phyloP scores from a whole-genome alignment of 2,888 invertebrate species.

The Cenopis cana region DNA sequence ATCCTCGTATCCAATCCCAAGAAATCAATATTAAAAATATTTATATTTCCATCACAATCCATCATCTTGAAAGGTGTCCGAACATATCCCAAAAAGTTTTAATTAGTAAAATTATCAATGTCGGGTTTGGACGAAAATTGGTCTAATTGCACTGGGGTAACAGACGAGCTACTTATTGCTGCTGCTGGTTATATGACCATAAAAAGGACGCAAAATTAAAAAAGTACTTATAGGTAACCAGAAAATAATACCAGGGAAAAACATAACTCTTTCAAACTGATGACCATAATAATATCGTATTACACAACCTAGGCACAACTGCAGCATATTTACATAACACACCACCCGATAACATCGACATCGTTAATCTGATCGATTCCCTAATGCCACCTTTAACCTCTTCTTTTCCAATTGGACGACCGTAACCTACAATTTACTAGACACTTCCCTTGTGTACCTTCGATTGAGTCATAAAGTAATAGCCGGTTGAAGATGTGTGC shows the following conservation, averaged over 20 bases:
- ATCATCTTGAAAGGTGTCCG: too few species aligned
- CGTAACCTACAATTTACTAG: slow-evolving; percentile 74
- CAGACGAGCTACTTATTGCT: too few species aligned
- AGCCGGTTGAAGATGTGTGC: slow-evolving; percentile 69
- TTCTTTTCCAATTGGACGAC: slow-evolving; percentile 53
- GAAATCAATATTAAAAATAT: too few species aligned
- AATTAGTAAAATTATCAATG: too few species aligned
- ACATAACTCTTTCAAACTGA: background rate
- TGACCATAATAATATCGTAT: background rate
- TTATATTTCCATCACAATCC: too few species aligned
- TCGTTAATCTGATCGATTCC: slow-evolving; percentile 17
- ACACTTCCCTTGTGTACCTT: slow-evolving; percentile 67
- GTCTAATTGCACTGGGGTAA: too few species aligned
- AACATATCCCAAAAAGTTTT: too few species aligned
- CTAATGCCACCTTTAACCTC: slow-evolving; percentile 15
- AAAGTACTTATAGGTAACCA: background rate
- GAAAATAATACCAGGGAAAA: background rate
- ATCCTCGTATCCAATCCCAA: too few species aligned
- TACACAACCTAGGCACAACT: background rate
- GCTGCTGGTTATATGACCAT: too few species aligned
- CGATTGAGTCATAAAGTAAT: slow-evolving; percentile 81
- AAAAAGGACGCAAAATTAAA: background rate
- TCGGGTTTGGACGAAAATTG: too few species aligned
- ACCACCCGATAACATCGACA: slow-evolving; percentile 11
- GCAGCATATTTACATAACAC: background rate